Conservation (phyloP, 2,113 vertebrate genomes). For the Thryonomys swinderianus region DNA sequence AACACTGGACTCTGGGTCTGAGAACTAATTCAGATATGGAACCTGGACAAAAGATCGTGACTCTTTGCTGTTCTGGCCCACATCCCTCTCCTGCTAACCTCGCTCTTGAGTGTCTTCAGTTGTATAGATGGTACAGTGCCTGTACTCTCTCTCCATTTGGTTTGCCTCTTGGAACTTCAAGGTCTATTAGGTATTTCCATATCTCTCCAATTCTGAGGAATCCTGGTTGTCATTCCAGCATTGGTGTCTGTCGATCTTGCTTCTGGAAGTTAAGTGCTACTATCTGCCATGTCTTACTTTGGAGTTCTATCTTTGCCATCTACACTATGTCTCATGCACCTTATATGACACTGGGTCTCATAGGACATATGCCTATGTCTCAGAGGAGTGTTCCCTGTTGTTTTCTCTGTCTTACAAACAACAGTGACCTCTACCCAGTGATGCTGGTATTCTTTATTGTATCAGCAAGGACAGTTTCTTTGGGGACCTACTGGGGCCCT, state of each 20-base stretch:
- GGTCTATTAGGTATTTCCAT: not conserved
- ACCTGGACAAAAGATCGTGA: not conserved
- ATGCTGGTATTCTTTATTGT: not conserved
- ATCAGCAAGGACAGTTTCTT: not conserved
- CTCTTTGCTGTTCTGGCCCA: not conserved
- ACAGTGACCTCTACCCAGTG: not conserved
- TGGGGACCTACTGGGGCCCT: not conserved
- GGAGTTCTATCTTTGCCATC: not conserved
- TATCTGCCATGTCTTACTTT: not conserved
- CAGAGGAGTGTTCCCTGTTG: not conserved
- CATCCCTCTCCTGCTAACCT: not conserved
- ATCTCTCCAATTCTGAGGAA: not conserved
- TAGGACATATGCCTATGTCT: not conserved
- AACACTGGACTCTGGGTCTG: not conserved
- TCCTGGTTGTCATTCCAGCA: not conserved
- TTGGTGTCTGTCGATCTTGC: not conserved
- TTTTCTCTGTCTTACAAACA: not conserved
- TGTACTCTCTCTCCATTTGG: not conserved
- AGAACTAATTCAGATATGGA: not conserved
- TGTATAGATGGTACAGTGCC: not conserved
- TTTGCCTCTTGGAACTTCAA: not conserved
- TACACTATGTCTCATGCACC: not conserved
- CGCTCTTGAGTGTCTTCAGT: not conserved
- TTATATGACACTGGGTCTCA: no score
- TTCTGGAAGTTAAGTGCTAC: not conserved